Evolutionary conservation across 1,140 invertebrate species (phyloP).

Genomic region (Doryteuthis pealeii): DNA sequence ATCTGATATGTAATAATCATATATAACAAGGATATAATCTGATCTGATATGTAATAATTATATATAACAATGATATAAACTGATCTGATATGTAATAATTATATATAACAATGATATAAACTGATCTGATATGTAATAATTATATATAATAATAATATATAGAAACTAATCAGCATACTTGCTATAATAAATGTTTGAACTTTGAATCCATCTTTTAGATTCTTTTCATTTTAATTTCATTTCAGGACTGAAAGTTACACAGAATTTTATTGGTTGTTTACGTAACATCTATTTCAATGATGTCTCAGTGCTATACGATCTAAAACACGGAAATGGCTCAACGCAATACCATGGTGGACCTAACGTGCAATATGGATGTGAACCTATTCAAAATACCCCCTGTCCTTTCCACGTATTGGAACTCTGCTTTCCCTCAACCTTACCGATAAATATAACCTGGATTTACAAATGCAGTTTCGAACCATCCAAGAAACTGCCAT

Average conservation of each 20-base stretch:
- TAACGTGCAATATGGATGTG: constrained; percentile 79
- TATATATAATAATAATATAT: too few relatives aligned
- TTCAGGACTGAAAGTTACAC: constrained; percentile 62
- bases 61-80: too few relatives aligned
- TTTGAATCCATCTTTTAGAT: too few relatives aligned
- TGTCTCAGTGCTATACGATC: constrained; percentile 83
- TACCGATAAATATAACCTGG: constrained; percentile 69
- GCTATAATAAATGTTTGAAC: too few relatives aligned
- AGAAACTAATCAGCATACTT: too few relatives aligned
- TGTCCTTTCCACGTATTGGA: constrained; percentile 85
- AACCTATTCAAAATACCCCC: constrained; percentile 82
- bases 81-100: too few relatives aligned
- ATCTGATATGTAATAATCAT: too few relatives aligned
- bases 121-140: too few relatives aligned
- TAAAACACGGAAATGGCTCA: constrained; percentile 68
- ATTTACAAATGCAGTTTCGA: constrained; percentile 85
- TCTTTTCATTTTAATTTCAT: too few relatives aligned
- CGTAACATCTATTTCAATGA: constrained; percentile 93
- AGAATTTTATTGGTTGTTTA: constrained; percentile 76
- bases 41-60: too few relatives aligned
- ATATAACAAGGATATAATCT: too few relatives aligned
- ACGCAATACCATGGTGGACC: constrained; percentile 72
- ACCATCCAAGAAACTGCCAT: constrained; percentile 80
- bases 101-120: too few relatives aligned
- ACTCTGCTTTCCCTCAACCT: constrained; percentile 61